These are phyloP conservation scores for Ptychodera flava DNA, from an alignment of 35 echinoderm and acorn worm species.

Conservation along the genomic window DNA sequence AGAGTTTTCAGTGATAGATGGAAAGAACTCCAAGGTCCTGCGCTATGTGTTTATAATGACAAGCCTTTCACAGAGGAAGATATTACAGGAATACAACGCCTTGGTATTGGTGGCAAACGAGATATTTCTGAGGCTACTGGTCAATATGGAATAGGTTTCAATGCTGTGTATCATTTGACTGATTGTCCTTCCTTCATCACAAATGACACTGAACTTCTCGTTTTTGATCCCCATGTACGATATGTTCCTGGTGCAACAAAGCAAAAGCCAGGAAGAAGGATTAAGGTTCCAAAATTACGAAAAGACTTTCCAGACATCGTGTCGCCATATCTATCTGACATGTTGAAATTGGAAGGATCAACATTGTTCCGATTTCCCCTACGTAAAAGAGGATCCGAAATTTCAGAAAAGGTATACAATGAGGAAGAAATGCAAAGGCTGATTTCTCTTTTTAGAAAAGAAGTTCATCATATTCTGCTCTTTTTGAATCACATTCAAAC, in stretches of 20 bases:
- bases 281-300: slow-evolving; percentile 7
- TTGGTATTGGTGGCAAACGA: slow-evolving; percentile 66
- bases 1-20: slow-evolving; percentile 38
- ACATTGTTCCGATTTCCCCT: slow-evolving; percentile 84
- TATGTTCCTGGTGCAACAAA: slow-evolving; percentile 46
- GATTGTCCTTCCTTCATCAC: slow-evolving; percentile 80
- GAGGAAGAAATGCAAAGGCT: slow-evolving; percentile 20
- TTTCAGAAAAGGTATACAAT: slow-evolving; percentile 36
- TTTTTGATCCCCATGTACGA: slow-evolving; percentile 63
- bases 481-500: slow-evolving; percentile 65
- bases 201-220: slow-evolving; percentile 36
- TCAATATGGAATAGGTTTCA: slow-evolving; percentile 89
- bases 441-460: slow-evolving; percentile 47
- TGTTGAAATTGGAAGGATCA: slow-evolving; percentile 4
- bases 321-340: background rate
- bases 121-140: slow-evolving; percentile 37
- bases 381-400: slow-evolving; percentile 8
- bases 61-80: slow-evolving; percentile 61
- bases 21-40: slow-evolving; percentile 54
- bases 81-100: slow-evolving; percentile 66
- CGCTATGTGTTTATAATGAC: slow-evolving; percentile 78
- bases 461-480: slow-evolving; percentile 47
- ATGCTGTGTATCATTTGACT: slow-evolving; percentile 78
- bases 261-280: slow-evolving; percentile 35
- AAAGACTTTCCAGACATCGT: slow-evolving; percentile 43